Conservation (phyloP, 1,140 invertebrate species). For the Euborellia annulipes region DNA sequence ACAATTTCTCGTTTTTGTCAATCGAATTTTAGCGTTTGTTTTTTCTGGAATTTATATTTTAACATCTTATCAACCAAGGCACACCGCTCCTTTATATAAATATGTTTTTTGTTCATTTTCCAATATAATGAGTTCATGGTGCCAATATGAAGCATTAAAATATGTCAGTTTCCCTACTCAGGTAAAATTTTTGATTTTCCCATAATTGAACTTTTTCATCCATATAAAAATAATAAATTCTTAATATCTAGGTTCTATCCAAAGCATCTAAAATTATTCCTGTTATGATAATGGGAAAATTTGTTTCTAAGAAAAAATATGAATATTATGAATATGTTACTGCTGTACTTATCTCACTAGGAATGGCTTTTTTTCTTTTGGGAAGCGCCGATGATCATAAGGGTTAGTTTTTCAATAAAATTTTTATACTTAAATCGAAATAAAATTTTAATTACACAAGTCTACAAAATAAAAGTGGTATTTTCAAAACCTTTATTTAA, state of each 20-base stretch:
- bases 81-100: constrained; percentile 81
- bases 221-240: constrained; percentile 1
- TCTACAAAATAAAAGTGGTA: constrained; percentile 7
- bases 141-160: constrained; percentile 97
- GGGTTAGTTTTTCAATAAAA: constrained; percentile 20
- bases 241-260: constrained; percentile 55
- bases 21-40: constrained; percentile 70
- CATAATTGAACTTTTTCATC: neutral
- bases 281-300: constrained; percentile 97
- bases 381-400: constrained; percentile 40
- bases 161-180: constrained; percentile 97
- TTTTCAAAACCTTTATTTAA: no score
- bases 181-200: constrained; percentile 34
- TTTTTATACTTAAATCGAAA: neutral
- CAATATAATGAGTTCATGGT: constrained; percentile 98
- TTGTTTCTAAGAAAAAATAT: constrained; percentile 75
- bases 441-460: neutral
- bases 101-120: constrained; percentile 94
- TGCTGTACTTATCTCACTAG: constrained; percentile 75
- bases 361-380: constrained; percentile 83
- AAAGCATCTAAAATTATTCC: constrained; percentile 92
- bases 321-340: constrained; percentile 87
- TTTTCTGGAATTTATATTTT: constrained; percentile 47
- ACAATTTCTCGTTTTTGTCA: constrained; percentile 90
- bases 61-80: constrained; percentile 45